Percentiles rank a stretch among this genome's conserved stretches.
Conservation (phyloP, 1,140 invertebrate species). For the Sarcophaga bullata region DNA sequence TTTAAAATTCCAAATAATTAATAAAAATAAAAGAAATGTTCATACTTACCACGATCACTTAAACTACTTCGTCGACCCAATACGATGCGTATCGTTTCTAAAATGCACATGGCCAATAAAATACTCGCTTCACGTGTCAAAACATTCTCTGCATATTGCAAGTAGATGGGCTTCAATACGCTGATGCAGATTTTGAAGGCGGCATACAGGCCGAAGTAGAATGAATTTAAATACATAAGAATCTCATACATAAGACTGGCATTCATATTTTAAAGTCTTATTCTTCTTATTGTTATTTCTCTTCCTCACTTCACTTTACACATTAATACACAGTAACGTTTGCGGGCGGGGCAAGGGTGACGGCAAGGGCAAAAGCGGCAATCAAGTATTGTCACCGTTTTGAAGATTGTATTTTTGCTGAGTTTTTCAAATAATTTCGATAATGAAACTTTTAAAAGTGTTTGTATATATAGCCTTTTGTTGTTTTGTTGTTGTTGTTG, state of each 20-base stretch:
- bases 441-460: not conserved
- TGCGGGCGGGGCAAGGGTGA: not conserved
- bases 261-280: constrained; percentile 64
- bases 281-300: not conserved
- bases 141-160: constrained; percentile 77
- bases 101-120: constrained; percentile 77
- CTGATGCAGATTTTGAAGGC: constrained; percentile 80
- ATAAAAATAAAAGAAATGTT: not conserved
- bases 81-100: constrained; percentile 83
- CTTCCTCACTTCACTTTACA: not conserved
- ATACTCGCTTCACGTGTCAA: constrained; percentile 81
- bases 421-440: not conserved
- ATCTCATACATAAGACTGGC: constrained; percentile 83
- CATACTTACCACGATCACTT: constrained; percentile 78
- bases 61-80: constrained; percentile 87
- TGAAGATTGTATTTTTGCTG: not conserved
- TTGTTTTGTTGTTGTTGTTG: not conserved
- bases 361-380: not conserved
- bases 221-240: constrained; percentile 82
- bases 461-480: no score
- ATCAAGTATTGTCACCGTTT: not conserved
- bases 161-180: constrained; percentile 79
- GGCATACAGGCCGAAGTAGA: constrained; percentile 86
- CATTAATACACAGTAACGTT: not conserved
- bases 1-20: not conserved